Evolutionary conservation across 2,888 invertebrate species (phyloP).

Genomic region (Xestia ashworthii): DNA sequence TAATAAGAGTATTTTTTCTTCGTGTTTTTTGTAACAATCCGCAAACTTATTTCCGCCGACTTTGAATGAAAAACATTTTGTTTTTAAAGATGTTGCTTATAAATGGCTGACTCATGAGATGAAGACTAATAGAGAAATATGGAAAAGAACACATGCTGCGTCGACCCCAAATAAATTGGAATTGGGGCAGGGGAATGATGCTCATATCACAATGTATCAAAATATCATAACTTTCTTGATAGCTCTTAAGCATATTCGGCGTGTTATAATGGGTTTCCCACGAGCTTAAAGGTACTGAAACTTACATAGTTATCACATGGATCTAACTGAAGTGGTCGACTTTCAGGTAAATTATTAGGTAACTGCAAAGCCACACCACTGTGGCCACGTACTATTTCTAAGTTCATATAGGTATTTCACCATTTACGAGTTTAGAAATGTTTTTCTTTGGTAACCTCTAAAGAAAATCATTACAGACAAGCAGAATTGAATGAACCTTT

Average conservation of each 20-base stretch:
- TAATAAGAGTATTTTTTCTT: neutral
- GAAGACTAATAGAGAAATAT: neutral
- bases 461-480: neutral
- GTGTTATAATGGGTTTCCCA: neutral
- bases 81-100: neutral
- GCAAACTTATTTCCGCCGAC: neutral
- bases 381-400: neutral
- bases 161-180: too few relatives aligned
- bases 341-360: conserved; percentile 31
- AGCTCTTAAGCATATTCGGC: neutral
- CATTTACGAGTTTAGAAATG: conserved; percentile 4
- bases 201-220: neutral
- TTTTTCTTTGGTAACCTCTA: too few relatives aligned
- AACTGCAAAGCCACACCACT: conserved; percentile 1
- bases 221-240: neutral
- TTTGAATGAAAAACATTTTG: neutral
- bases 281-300: neutral
- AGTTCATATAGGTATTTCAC: neutral
- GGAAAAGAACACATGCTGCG: neutral
- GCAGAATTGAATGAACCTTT: conserved; percentile 2
- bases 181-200: neutral
- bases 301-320: neutral
- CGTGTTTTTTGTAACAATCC: neutral
- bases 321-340: conserved; percentile 1
- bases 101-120: neutral